Evolutionary conservation across 2,113 vertebrate genomes (phyloP), one percentile per base, ranked within the genome.

Genomic region (Pungitius pungitius): DNA sequence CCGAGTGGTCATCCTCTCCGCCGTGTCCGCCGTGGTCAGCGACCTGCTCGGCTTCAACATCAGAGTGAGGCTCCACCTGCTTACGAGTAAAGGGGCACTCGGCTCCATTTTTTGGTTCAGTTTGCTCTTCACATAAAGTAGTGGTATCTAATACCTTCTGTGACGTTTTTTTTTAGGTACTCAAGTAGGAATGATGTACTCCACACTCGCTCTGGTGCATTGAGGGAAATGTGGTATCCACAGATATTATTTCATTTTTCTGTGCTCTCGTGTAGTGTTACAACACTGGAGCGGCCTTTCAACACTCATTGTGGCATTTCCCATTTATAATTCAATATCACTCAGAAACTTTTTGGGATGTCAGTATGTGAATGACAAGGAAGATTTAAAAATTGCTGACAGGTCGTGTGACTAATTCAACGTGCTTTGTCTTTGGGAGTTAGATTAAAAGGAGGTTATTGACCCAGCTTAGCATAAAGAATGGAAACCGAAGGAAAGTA

Each of bases 1-100:
- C 1, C 93, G 95, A 1, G 97, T 99, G 17, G 96, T 99, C 51
- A 99, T 99, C 82, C 94, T 99, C 77, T 99, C 97, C 14, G 98
- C 97, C 6, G 94, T 99, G 82, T 99, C 98, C 0, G 98, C 97
- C 12, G 96, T 98, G 57, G 92, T 99, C 90, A 99, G 97, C 55
- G 97, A 99, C 86, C 94, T 99, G 77, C 92, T 99, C 0, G 98
- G 98, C 69, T 99, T 99, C 93, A 99, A 99, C 80, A 98, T 99
- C 90, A 93, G 97, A 82, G 98, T 99, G 74, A 95, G 12, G 42
- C 13, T n/a, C 49, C 42, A 4, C 43, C 13, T 22, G 27, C 20
- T n/a, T 9, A 52, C 4, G 3, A n/a, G 26, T 15, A 52, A 72
- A 59, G 11, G 14, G 14, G 6, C n/a, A 14, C 17, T 22, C 4